phyloP scores from a whole-genome alignment of 2,797 vertebrate genomes.

The Poecilia gillii region DNA sequence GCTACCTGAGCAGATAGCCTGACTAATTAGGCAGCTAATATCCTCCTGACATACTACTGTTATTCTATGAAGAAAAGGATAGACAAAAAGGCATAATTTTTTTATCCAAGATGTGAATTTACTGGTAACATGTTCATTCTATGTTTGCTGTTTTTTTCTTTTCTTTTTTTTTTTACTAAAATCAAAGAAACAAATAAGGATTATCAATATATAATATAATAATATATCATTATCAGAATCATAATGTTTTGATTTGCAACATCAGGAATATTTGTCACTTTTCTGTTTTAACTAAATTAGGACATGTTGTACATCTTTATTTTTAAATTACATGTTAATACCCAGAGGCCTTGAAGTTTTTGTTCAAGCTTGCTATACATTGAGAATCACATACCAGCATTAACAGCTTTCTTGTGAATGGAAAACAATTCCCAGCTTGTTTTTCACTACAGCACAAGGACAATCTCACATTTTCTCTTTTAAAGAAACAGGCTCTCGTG shows the following conservation, averaged over 20 bases:
- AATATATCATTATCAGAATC: neutral
- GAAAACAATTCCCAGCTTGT: neutral
- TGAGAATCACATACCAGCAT: neutral
- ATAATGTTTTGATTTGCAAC: neutral
- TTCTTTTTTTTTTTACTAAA: neutral
- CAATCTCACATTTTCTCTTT: neutral
- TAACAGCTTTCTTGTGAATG: neutral
- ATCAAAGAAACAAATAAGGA: neutral
- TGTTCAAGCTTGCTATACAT: neutral
- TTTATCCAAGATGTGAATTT: neutral
- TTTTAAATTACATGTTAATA: neutral
- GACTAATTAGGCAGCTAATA: neutral
- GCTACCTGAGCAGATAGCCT: neutral
- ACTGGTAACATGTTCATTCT: neutral
- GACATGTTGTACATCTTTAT: neutral
- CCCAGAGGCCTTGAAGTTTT: neutral
- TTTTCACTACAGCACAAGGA: neutral
- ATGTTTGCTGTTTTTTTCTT: neutral
- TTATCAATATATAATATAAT: neutral
- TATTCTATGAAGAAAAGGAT: neutral
- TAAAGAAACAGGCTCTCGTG: neutral
- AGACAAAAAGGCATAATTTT: neutral
- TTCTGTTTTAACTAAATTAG: neutral
- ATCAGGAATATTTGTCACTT: neutral
- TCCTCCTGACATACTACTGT: neutral